Evolutionary conservation across 1,140 invertebrate genomes (phyloP), one percentile per base, ranked within the genome.

Genomic region (Pogonomyrmex californicus): DNA sequence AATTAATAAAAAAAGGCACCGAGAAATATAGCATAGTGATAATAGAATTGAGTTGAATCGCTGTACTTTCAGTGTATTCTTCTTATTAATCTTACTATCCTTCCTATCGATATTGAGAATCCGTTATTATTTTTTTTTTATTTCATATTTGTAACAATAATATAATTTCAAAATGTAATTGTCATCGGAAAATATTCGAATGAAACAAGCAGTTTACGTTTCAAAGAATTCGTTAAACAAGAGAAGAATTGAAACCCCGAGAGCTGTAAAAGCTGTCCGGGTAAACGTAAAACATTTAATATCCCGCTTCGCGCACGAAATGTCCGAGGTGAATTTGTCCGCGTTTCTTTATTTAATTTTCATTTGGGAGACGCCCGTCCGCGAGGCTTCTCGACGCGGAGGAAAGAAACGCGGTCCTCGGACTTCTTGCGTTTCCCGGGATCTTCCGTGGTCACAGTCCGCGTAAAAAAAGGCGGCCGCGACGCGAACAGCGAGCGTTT

Each of bases 281-380:
- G 14, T 44, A 33, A 44, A 77, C n/a, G 4, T 9, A n/a, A 17
- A 38, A 14, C 2, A n/a, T 47, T 9, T 49, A 9, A 10, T 12
- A 33, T 47, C 33, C 44, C 17, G 17, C 54, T 30, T 30, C 36
- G n/a, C n/a, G 12, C 23, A 10, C 44, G 23, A 44, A 1, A n/a
- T 49, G 47, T 36, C 1, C 36, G 49, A 12, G 23, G 23, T 41
- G n/a, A 54, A 56, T 33, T 56, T 54, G 33, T 2, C 30, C 33
- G 12, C 5, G 10, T 41, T 30, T 54, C 36, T 71, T 82, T 23
- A 60, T 49, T 73, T 47, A 71, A 62, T 82, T 23, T 23, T 82
- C 47, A 60, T 83, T 30, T 58, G 49, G 33, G 36, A 60, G 38
- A 60, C n/a, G 7, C 54, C 36, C 33, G 49, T 38, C 36, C 12